These are phyloP conservation scores for Tragelaphus imberbis DNA, from an alignment of 2,113 vertebrate species.

Conservation along the genomic window DNA sequence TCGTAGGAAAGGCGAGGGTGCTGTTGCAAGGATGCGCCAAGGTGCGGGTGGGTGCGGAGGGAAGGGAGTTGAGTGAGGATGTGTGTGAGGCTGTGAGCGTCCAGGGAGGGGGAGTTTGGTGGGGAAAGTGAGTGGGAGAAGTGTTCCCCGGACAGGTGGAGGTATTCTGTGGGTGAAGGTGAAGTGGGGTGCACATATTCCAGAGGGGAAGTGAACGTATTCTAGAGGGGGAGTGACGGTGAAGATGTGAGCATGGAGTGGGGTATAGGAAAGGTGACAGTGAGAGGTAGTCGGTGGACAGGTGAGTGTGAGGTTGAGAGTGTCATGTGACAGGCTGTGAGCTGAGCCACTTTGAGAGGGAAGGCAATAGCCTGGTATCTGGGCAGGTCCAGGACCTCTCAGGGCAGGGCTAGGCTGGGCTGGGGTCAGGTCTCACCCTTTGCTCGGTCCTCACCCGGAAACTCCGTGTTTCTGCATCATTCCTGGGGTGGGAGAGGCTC, in stretches of 20 bases:
- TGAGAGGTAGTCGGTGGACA: not conserved
- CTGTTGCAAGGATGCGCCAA: not conserved
- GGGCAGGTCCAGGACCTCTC: not conserved
- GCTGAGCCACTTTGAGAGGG: not conserved
- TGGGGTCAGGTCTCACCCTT: not conserved
- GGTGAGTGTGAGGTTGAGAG: not conserved
- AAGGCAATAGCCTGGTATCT: not conserved
- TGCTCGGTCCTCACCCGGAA: not conserved
- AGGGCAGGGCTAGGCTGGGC: not conserved
- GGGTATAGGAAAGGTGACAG: not conserved
- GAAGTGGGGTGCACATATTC: not conserved
- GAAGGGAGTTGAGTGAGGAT: not conserved
- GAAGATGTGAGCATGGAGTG: not conserved
- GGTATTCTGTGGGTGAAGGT: not conserved
- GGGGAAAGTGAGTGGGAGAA: not conserved
- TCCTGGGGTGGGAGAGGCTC: not conserved
- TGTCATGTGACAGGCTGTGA: not conserved
- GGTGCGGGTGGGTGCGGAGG: not conserved
- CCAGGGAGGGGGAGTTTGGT: not conserved
- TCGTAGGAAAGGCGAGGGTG: not conserved
- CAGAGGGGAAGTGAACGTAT: not conserved
- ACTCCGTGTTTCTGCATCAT: not conserved
- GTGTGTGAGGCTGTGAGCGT: not conserved
- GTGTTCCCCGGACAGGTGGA: not conserved
- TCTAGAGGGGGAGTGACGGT: not conserved